Conservation (phyloP, 2,888 invertebrate genomes). For the Trissonchulus sp. region DNA sequence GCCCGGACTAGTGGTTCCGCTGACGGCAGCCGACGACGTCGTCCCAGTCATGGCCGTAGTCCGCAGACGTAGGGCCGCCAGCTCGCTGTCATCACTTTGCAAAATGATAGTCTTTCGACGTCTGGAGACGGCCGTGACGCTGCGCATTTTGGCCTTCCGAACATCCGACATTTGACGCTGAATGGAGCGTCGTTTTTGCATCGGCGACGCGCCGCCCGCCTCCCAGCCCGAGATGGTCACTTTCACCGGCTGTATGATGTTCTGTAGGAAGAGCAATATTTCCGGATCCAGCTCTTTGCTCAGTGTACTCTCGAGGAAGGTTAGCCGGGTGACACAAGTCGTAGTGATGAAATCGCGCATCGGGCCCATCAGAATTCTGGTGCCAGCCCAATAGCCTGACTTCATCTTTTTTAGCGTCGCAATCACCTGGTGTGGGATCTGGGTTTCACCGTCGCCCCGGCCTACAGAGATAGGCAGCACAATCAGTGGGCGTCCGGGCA, state of each 20-base stretch:
- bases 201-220: not conserved
- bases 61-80: not conserved
- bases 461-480: conserved; percentile 59
- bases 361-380: conserved; percentile 85
- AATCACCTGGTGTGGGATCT: conserved; percentile 63
- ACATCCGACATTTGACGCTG: not conserved
- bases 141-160: not conserved
- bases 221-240: not conserved
- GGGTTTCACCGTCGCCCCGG: not conserved
- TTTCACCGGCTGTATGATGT: not conserved
- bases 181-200: not conserved
- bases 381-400: conserved; percentile 98
- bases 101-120: not conserved
- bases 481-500: conserved; percentile 90
- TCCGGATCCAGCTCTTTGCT: not conserved
- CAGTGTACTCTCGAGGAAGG: conserved; percentile 60
- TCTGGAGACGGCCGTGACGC: not conserved
- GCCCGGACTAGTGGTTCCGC: too few species aligned
- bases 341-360: conserved; percentile 90
- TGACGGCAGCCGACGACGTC: not conserved
- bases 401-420: conserved; percentile 96
- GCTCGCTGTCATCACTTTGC: not conserved
- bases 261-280: not conserved
- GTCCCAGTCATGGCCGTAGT: not conserved
- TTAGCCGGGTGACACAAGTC: conserved; percentile 91